Conservation (phyloP, 2,888 invertebrate genomes). For the Tethea ocularis region DNA sequence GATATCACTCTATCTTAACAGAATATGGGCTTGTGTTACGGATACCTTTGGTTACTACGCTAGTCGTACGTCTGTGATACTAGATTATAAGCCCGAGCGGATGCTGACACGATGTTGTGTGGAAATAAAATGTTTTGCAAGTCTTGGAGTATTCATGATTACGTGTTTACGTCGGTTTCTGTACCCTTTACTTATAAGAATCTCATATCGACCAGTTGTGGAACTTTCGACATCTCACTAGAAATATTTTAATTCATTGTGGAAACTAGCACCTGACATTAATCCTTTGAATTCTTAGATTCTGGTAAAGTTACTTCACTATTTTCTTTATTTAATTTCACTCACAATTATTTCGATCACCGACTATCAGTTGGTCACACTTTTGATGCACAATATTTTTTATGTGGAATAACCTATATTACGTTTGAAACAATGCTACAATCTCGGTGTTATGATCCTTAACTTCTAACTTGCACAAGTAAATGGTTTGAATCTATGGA, state of each 20-base stretch:
- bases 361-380: neutral
- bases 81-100: constrained; percentile 59
- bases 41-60: constrained; percentile 19
- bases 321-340: neutral
- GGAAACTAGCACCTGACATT: neutral
- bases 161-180: constrained; percentile 55
- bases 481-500: neutral
- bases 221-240: constrained; percentile 13
- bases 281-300: neutral
- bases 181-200: constrained; percentile 62
- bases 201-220: constrained; percentile 5
- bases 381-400: neutral
- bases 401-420: neutral
- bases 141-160: constrained; percentile 77
- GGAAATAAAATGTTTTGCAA: constrained; percentile 76
- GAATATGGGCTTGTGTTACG: constrained; percentile 37
- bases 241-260: constrained; percentile 18
- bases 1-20: constrained; percentile 61
- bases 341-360: neutral
- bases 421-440: neutral
- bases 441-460: neutral
- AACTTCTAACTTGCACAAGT: neutral
- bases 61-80: constrained; percentile 56
- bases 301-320: neutral
- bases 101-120: constrained; percentile 51